A percentile compares a stretch with the other conserved stretches of the same genome.
Evolutionary conservation across 2,888 invertebrate genomes (phyloP).

Genomic region (Drosophila aldrichi): DNA sequence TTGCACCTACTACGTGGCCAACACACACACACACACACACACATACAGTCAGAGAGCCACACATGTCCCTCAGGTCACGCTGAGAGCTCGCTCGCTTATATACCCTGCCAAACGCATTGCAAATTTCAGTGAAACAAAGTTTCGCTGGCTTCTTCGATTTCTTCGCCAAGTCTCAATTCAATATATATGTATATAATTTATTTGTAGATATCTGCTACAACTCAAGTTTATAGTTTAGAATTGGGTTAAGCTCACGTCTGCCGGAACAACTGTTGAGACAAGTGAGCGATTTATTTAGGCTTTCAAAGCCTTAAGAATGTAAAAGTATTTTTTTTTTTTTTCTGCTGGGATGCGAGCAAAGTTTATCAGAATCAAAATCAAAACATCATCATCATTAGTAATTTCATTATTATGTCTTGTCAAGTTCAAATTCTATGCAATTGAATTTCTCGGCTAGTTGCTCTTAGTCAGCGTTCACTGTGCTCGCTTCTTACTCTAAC

Average conservation of each 20-base stretch:
- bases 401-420: not conserved
- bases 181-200: not conserved
- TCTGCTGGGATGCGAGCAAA: no score
- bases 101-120: slow-evolving; percentile 24
- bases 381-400: not conserved
- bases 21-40: slow-evolving; percentile 38
- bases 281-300: no score
- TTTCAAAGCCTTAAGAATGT: not conserved
- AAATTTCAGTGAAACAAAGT: not conserved
- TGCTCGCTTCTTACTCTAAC: no score
- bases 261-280: no score
- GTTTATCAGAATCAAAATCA: no score
- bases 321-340: no score
- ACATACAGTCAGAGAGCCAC: slow-evolving; percentile 29
- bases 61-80: slow-evolving; percentile 30
- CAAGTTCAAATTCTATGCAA: no score
- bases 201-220: not conserved
- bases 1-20: slow-evolving; percentile 77
- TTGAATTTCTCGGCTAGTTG: not conserved
- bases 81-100: slow-evolving; percentile 10
- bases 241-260: not conserved
- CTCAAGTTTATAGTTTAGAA: not conserved
- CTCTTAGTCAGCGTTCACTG: not conserved
- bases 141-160: not conserved
- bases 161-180: not conserved